Percentiles rank a stretch among this genome's conserved stretches.
Conservation (phyloP, 2,888 invertebrate species). For the Agriopis leucophaearia region DNA sequence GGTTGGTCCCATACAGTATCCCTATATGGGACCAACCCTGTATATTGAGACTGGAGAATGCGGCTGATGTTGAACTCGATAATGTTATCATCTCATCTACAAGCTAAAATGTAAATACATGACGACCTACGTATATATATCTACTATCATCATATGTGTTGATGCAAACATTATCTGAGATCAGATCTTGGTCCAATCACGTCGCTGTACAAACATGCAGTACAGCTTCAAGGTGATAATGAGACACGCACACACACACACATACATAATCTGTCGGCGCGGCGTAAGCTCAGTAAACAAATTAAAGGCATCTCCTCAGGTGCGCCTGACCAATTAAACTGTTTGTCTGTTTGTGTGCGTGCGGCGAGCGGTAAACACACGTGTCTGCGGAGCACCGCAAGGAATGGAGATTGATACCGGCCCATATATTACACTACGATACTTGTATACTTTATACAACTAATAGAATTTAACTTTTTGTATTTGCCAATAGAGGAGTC, state of each 20-base stretch:
- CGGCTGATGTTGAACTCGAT: too few species aligned
- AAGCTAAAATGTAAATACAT: too few species aligned
- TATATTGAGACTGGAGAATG: too few species aligned
- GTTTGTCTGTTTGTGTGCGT: conserved; percentile 42
- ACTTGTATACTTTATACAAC: neutral
- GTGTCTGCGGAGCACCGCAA: neutral
- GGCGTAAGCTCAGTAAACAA: conserved; percentile 45
- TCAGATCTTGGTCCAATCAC: neutral
- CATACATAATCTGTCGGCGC: conserved; percentile 32
- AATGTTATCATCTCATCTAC: too few species aligned
- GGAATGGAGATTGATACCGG: neutral
- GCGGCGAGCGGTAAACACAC: conserved; percentile 12
- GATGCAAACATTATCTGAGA: too few species aligned
- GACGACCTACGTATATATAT: too few species aligned
- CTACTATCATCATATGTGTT: too few species aligned
- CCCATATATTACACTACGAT: neutral
- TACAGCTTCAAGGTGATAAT: conserved; percentile 31
- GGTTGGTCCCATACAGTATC: too few species aligned
- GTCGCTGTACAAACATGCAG: conserved; percentile 18
- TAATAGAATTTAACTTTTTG: neutral
- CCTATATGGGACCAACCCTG: too few species aligned
- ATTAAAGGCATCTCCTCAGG: conserved; percentile 43
- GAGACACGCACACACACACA: conserved; percentile 32
- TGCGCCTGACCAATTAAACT: conserved; percentile 41
- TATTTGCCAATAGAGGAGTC: neutral